Conservation (phyloP, 2,797 vertebrate genomes). For the Triplophysa yarkandensis region DNA sequence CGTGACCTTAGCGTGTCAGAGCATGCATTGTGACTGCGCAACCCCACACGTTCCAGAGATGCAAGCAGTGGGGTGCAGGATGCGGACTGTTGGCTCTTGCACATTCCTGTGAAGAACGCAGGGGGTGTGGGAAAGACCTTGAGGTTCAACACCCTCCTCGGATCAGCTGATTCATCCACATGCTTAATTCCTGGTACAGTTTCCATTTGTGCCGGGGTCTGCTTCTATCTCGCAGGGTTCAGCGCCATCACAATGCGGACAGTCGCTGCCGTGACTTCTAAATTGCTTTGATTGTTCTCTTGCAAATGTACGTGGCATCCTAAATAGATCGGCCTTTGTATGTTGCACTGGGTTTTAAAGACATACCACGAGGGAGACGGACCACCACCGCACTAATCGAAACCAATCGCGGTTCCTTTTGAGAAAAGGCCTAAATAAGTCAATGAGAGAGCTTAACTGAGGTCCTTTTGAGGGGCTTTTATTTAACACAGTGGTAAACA, state of each 20-base stretch:
- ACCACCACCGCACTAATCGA: slow-evolving; percentile 53
- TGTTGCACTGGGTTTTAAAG: slow-evolving; percentile 41
- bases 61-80: slow-evolving; percentile 57
- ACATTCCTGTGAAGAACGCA: slow-evolving; percentile 60
- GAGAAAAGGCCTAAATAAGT: slow-evolving; percentile 14
- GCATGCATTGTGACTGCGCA: slow-evolving; percentile 50
- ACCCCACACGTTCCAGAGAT: slow-evolving; percentile 60
- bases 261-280: slow-evolving; percentile 33
- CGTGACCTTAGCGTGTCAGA: slow-evolving; percentile 53
- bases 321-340: slow-evolving; percentile 55
- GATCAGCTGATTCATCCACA: slow-evolving; percentile 68
- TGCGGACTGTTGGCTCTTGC: slow-evolving; percentile 63
- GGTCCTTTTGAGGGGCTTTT: slow-evolving; percentile 10
- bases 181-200: slow-evolving; percentile 69
- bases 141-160: slow-evolving; percentile 57
- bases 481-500: background rate
- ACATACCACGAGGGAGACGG: slow-evolving; percentile 28
- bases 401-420: slow-evolving; percentile 25
- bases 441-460: slow-evolving; percentile 26
- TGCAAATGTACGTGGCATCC: slow-evolving; percentile 53
- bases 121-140: slow-evolving; percentile 72
- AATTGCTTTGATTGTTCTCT: slow-evolving; percentile 57
- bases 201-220: slow-evolving; percentile 70
- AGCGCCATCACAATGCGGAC: slow-evolving; percentile 67
- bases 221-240: slow-evolving; percentile 68